These are phyloP conservation scores for Melanotaenia duboulayi DNA, from an alignment of 2,113 vertebrate species.

Conservation along the genomic window DNA sequence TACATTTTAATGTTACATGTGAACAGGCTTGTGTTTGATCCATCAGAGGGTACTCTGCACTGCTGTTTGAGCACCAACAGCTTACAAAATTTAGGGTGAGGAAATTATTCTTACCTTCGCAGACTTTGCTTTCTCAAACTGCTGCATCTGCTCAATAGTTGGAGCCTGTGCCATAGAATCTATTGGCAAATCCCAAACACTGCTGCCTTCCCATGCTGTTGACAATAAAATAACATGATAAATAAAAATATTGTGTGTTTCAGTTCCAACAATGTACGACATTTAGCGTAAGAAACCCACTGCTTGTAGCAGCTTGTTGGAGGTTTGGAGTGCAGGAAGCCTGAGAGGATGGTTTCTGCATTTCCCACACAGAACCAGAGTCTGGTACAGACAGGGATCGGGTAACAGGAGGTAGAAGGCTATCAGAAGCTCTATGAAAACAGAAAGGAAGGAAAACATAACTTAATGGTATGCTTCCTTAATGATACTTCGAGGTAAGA, in stretches of 20 bases:
- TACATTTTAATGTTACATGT: too few relatives aligned
- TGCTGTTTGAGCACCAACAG: background rate
- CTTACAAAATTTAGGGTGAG: background rate
- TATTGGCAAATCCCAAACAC: conserved; percentile 97
- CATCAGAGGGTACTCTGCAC: background rate
- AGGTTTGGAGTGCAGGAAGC: conserved; percentile 85
- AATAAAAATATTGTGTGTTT: background rate
- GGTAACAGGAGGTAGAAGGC: conserved; percentile 91
- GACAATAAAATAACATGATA: conserved; percentile 25
- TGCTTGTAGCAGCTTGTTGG: conserved; percentile 71
- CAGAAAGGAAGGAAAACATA: background rate
- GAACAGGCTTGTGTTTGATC: background rate
- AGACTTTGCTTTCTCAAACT: conserved; percentile 95
- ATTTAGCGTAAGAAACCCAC: conserved; percentile 61
- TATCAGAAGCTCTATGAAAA: conserved; percentile 89
- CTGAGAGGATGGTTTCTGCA: conserved; percentile 90
- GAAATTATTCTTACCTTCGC: conserved; percentile 77
- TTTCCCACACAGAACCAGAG: conserved; percentile 96
- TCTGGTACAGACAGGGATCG: conserved; percentile 94
- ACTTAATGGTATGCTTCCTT: background rate
- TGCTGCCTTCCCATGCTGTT: conserved; percentile 95
- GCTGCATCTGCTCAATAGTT: conserved; percentile 96
- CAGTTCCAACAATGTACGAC: background rate
- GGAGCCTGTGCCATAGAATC: conserved; percentile 90
- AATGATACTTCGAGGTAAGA: background rate